Conservation (phyloP, 2,113 vertebrate species). For the Candoia aspera region DNA sequence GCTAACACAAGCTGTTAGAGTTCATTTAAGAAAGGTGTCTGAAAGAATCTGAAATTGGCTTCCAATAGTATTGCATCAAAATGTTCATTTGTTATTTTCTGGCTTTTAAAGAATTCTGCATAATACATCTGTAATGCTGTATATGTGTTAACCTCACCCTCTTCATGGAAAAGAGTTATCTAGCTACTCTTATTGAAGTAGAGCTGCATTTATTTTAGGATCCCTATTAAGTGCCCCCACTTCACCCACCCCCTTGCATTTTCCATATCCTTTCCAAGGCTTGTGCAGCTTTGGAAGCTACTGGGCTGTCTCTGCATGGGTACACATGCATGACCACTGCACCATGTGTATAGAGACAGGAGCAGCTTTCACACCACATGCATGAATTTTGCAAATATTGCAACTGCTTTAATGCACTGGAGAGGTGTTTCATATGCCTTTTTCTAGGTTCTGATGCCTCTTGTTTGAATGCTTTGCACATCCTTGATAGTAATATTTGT, state of each 20-base stretch:
- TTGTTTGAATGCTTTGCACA: neutral
- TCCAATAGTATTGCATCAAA: neutral
- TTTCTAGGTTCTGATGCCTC: neutral
- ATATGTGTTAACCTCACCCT: neutral
- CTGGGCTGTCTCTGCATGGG: neutral
- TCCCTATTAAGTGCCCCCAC: neutral
- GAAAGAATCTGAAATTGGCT: neutral
- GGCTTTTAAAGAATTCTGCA: constrained; percentile 5
- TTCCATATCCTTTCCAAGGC: neutral
- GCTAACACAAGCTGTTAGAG: neutral
- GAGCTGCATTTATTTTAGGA: constrained; percentile 1
- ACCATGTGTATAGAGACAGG: neutral
- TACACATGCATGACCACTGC: neutral
- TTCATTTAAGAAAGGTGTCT: neutral
- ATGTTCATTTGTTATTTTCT: neutral
- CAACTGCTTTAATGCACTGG: neutral
- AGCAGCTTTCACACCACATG: neutral
- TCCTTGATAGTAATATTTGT: neutral
- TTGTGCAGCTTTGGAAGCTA: neutral
- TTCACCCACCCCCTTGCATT: neutral
- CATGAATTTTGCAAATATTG: neutral
- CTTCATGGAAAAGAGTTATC: neutral
- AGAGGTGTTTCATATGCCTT: neutral
- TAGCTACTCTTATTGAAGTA: neutral
- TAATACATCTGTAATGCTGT: neutral